Base-by-base conservation (phyloP, 2,113 vertebrate species). In the Myiagra hebetior region DNA sequence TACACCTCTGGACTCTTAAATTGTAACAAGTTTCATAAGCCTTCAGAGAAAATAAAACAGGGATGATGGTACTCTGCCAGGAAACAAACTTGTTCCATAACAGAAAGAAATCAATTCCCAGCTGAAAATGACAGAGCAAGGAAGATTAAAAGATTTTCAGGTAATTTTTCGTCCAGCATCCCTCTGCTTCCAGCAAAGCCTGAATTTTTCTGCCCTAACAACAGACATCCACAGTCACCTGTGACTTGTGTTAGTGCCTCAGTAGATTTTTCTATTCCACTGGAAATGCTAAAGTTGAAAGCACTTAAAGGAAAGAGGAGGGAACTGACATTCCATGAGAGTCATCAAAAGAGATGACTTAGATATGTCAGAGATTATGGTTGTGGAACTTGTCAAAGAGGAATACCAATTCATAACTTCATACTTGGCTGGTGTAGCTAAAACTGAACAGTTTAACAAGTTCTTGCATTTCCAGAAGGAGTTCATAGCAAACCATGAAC, bases 1-100 rank as follows among this genome's bases (percentile, higher is more conserved):
- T 98, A 98, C 53, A 97, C 77, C 44, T 98, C 96, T 1, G 97
- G 98, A n/a, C 97, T 98, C 85, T 94, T 98, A 59, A 98, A 98
- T 57, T 96, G 93, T 59, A 83, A 64, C 53, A 97, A 98, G 42
- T 85, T 98, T 88, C 97, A 87, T 65, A 97, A 88, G 59, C 74
- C 91, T 24, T 91, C 76, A 18, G 53, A 94, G 41, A 78, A 87
- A 44, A 69, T 95, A 85, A 59, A 96, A 39, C 60, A 69, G n/a
- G 27, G 49, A 33, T 55, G 57, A 65, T 98, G 96, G 98, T 84
- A 15, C 42, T 97, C 57, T 52, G 95, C 97, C 44, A 81, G 57
- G 47, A 91, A 95, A 44, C 16, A 93, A 81, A 60, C 75, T 79
- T 49, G 69, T 69, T 59, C 57, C 6, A 13, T 22, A 5, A 24